These are phyloP conservation scores for Lepisosteus osseus DNA, from an alignment of 2,113 vertebrate genomes.

Conservation along the genomic window DNA sequence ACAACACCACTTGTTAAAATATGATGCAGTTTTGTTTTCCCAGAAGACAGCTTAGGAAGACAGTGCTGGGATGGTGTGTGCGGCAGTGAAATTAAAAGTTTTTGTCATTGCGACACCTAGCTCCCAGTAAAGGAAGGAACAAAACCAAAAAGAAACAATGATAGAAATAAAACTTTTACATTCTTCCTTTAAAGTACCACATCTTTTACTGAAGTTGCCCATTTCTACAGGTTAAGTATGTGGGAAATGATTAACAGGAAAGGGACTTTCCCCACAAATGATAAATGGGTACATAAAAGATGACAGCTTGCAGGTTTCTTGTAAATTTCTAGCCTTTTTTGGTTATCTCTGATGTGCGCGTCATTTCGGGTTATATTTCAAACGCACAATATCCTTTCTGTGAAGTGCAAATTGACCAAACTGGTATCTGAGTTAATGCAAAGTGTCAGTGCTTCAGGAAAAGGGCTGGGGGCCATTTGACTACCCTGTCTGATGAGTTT, in stretches of 20 bases:
- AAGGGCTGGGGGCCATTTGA: not conserved
- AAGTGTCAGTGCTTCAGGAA: not conserved
- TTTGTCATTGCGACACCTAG: not conserved
- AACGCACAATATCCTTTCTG: not conserved
- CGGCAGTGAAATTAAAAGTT: not conserved
- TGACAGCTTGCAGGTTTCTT: constrained; percentile 23
- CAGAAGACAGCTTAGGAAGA: too few species aligned
- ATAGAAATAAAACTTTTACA: not conserved
- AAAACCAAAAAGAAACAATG: not conserved
- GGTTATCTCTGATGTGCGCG: constrained; percentile 13
- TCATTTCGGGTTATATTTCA: constrained; percentile 16
- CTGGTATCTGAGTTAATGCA: not conserved
- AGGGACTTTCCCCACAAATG: constrained; percentile 38
- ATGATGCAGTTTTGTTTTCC: too few species aligned
- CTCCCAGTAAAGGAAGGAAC: constrained; percentile 7
- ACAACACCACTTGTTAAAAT: too few species aligned
- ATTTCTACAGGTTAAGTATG: not conserved
- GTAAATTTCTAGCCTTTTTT: constrained; percentile 17
- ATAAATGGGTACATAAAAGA: not conserved
- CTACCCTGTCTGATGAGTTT: constrained; percentile 4
- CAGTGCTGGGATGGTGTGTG: not conserved
- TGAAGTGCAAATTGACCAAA: constrained; percentile 11
- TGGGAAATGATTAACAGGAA: constrained; percentile 17
- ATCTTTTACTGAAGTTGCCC: too few species aligned
- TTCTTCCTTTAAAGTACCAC: not conserved